Evolutionary conservation across 1,140 invertebrate species (phyloP).

Genomic region (Tetramorium parvispinum): DNA sequence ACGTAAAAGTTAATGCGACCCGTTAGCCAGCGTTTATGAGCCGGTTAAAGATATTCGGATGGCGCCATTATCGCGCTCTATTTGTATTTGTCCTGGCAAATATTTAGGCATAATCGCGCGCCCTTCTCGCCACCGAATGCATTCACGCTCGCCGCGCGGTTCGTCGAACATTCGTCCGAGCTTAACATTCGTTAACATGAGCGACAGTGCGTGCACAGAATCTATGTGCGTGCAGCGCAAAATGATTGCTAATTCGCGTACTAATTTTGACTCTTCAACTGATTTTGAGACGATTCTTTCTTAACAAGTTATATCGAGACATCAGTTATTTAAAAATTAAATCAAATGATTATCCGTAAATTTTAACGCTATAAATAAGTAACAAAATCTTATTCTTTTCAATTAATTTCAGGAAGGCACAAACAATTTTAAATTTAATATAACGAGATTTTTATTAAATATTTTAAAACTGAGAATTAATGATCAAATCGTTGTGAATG

Average conservation of each 20-base stretch:
- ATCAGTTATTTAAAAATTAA: background rate
- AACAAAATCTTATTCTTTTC: background rate
- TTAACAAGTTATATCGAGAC: background rate
- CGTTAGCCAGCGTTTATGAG: constrained; percentile 50
- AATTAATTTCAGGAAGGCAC: background rate
- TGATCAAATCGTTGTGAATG: background rate
- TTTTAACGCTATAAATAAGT: background rate
- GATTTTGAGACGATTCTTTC: background rate
- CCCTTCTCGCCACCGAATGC: background rate
- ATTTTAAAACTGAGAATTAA: no score
- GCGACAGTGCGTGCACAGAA: background rate
- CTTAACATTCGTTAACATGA: constrained; percentile 37
- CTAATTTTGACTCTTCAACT: background rate
- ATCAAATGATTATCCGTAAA: background rate
- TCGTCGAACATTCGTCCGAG: constrained; percentile 16
- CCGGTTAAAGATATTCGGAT: constrained; percentile 55
- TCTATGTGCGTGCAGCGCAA: background rate
- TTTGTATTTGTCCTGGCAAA: constrained; percentile 58
- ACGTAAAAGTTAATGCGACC: constrained; percentile 60
- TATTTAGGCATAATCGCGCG: constrained; percentile 53
- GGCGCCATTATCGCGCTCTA: constrained; percentile 33
- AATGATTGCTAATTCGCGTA: background rate
- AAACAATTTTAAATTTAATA: background rate
- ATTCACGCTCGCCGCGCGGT: background rate
- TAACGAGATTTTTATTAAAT: background rate